A percentile compares a stretch with the other conserved stretches of the same genome.
phyloP scores from a whole-genome alignment of 2,888 invertebrate species.

The Alitta virens region DNA sequence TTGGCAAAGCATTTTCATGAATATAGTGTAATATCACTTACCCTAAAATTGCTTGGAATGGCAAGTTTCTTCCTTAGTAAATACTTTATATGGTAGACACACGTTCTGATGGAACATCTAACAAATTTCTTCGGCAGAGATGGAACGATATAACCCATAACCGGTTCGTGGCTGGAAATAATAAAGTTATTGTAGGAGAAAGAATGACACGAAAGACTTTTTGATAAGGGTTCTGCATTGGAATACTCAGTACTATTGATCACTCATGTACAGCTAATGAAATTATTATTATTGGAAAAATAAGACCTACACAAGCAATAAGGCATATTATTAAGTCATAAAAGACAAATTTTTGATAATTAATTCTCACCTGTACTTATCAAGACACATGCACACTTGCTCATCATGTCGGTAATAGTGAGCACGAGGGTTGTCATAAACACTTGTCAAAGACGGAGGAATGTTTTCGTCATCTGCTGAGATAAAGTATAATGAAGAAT shows the following conservation, averaged over 20 bases:
- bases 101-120: slow-evolving; percentile 50
- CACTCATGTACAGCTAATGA: too few relatives aligned
- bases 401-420: slow-evolving; percentile 51
- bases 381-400: slow-evolving; percentile 50
- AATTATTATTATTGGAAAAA: too few relatives aligned
- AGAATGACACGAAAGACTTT: too few relatives aligned
- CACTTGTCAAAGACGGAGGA: slow-evolving; percentile 36
- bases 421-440: slow-evolving; percentile 44
- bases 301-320: too few relatives aligned
- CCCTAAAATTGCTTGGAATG: slow-evolving; percentile 40
- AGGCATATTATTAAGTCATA: too few relatives aligned
- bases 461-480: slow-evolving; percentile 34
- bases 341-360: too few relatives aligned
- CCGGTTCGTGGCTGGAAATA: slow-evolving; percentile 34
- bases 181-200: background rate
- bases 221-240: too few relatives aligned
- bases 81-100: slow-evolving; percentile 44
- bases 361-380: slow-evolving; percentile 40
- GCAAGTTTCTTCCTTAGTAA: slow-evolving; percentile 41
- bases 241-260: too few relatives aligned
- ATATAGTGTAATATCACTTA: slow-evolving; percentile 27
- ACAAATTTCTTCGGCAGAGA: slow-evolving; percentile 50
- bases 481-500: too few relatives aligned
- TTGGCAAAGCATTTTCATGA: too few relatives aligned
- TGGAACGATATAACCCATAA: slow-evolving; percentile 30